Base-by-base conservation (phyloP, 2,113 vertebrate genomes). In the Taurulus bubalis region DNA sequence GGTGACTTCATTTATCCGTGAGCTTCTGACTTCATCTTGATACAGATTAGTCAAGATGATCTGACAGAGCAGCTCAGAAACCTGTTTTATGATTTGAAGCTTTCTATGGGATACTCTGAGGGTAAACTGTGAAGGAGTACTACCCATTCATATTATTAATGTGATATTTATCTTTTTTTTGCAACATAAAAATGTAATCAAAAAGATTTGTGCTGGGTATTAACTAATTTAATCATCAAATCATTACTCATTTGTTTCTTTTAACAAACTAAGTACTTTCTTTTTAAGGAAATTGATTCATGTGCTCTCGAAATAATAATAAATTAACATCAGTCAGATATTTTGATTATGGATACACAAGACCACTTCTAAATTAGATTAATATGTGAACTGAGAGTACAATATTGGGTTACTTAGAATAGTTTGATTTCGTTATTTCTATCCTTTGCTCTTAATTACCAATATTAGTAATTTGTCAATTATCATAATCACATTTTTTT, bases 1-100 rank as follows among this genome's bases (percentile, higher is more conserved):
- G 74, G 79, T 82, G 56, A 55, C 63, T 79, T 85, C 71, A 55
- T 77, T 75, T 40, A 80, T 68, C 67, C 3, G n/a, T 40, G 6
- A 75, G 66, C 34, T 71, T 75, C 63, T 15, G n/a, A 53, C 53
- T 75, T 69, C 34, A 59, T 75, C 24, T 62, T 64, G 40, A 58
- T 56, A 51, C 7, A 81, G 55, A 77, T 76, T 66, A 34, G 36
- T 45, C 58, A 68, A 75, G 55, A 82, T 77, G 71, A 67, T 28
- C n/a, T 0, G n/a, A 66, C 24, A 81, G 51, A 73, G 79, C 15
- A 66, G 49, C 55, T 53, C n/a, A 58, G 22, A 79, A 22, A 8
- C 12, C 36, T 36, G 40, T 16, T 71, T 65, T 20, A 55, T 16
- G 38, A 65, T 47, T 18, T 40, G 3, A 75, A 63, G 14, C 42